Conservation (phyloP, 2,888 invertebrate genomes). For the Ephialtes manifestator region DNA sequence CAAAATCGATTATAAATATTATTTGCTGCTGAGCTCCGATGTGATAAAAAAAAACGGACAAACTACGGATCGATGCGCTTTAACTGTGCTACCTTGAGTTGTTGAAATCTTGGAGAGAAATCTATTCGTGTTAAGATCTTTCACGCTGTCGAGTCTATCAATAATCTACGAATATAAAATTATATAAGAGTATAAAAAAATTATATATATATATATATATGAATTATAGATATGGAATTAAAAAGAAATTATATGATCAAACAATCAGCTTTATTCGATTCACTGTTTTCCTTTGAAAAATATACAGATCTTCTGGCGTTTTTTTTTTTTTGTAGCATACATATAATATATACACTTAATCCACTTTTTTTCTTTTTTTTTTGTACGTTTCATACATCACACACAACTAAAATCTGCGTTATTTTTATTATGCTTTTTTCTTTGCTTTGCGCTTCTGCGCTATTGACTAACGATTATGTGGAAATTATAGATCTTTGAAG, state of each 20-base stretch:
- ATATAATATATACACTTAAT: constrained; percentile 51
- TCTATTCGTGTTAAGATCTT: constrained; percentile 82
- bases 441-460: constrained; percentile 14
- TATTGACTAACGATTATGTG: constrained; percentile 28
- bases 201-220: constrained; percentile 72
- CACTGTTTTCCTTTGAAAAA: constrained; percentile 73
- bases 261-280: constrained; percentile 74
- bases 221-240: constrained; percentile 68
- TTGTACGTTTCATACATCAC: constrained; percentile 64
- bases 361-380: constrained; percentile 35
- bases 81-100: constrained; percentile 80
- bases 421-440: constrained; percentile 51
- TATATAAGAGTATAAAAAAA: constrained; percentile 60
- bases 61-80: constrained; percentile 71
- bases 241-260: constrained; percentile 75
- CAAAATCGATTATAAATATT: not conserved
- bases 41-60: constrained; percentile 51
- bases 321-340: constrained; percentile 58
- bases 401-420: constrained; percentile 34
- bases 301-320: constrained; percentile 73
- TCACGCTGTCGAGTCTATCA: constrained; percentile 78
- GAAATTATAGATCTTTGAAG: constrained; percentile 6
- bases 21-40: constrained; percentile 39
- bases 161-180: constrained; percentile 70
- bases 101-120: constrained; percentile 80